Percentiles rank a stretch among this genome's conserved stretches.
These are phyloP conservation scores for Linurgus olivaceus DNA, from an alignment of 2,797 vertebrate genomes.

Conservation along the genomic window DNA sequence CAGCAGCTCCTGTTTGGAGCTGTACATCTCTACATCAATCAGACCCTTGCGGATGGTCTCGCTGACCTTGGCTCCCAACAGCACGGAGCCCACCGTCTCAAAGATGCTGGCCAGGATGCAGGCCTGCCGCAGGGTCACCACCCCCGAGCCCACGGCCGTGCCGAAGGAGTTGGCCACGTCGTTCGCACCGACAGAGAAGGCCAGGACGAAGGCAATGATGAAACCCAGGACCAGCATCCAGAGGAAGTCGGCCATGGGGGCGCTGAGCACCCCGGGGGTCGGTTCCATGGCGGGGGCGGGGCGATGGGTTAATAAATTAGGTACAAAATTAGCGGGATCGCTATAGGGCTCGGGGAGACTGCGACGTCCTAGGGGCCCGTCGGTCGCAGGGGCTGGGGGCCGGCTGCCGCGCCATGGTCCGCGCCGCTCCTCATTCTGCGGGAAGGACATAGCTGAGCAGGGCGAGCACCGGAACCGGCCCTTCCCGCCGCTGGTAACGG, in stretches of 20 bases:
- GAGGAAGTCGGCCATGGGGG: slow-evolving; percentile 68
- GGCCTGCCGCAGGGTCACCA: slow-evolving; percentile 92
- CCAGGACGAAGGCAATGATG: slow-evolving; percentile 92
- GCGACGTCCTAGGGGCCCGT: neutral
- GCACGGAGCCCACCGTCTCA: slow-evolving; percentile 91
- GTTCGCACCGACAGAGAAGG: slow-evolving; percentile 97
- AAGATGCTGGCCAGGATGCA: slow-evolving; percentile 93
- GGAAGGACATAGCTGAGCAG: neutral
- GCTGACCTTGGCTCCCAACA: slow-evolving; percentile 94
- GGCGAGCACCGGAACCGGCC: neutral
- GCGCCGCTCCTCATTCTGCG: slow-evolving; percentile 1
- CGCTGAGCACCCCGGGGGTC: neutral
- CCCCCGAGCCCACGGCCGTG: slow-evolving; percentile 95
- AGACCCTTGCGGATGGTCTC: slow-evolving; percentile 96
- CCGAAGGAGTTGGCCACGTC: slow-evolving; percentile 98
- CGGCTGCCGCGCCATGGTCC: neutral
- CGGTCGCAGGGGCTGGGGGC: neutral
- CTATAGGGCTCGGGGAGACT: neutral
- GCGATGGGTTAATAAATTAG: slow-evolving; percentile 5
- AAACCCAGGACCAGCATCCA: slow-evolving; percentile 92
- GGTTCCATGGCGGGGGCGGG: neutral
- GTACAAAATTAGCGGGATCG: neutral
- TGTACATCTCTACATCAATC: slow-evolving; percentile 90
- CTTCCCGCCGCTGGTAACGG: neutral
- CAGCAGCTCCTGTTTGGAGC: slow-evolving; percentile 72